Evolutionary conservation across 2,888 invertebrate species (phyloP).

Genomic region (Athalia circularis): DNA sequence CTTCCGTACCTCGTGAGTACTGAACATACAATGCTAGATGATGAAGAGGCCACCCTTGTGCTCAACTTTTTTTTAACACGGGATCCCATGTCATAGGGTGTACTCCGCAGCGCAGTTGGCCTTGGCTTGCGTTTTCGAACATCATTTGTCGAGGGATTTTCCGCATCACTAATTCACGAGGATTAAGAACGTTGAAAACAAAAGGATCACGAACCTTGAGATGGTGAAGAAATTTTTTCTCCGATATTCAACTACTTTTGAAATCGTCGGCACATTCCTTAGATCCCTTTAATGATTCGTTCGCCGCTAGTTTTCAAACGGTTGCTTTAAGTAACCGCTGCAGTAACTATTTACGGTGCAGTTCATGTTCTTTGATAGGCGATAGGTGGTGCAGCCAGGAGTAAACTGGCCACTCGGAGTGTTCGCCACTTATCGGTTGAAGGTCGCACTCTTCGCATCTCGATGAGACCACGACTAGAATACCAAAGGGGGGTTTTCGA

Average conservation of each 20-base stretch:
- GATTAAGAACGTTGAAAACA: not conserved
- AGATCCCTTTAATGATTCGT: slow-evolving; percentile 40
- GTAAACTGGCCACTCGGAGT: not conserved
- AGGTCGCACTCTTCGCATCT: no score
- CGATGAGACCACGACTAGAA: no score
- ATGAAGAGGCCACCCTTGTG: slow-evolving; percentile 14
- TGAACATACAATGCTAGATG: not conserved
- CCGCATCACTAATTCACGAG: not conserved
- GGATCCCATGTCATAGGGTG: not conserved
- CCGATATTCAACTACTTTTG: slow-evolving; percentile 28
- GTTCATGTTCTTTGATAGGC: slow-evolving; percentile 27
- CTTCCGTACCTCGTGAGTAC: no score
- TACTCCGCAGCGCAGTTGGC: not conserved
- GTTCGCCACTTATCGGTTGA: slow-evolving; percentile 11
- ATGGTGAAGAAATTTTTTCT: not conserved
- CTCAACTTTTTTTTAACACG: slow-evolving; percentile 27
- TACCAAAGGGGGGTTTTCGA: not conserved
- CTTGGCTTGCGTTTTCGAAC: slow-evolving; percentile 17
- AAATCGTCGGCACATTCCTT: slow-evolving; percentile 36
- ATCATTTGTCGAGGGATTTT: slow-evolving; percentile 4
- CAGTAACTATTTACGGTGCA: not conserved
- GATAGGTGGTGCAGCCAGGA: not conserved
- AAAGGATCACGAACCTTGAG: not conserved
- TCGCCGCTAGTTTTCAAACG: not conserved
- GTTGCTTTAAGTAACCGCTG: no score